These are phyloP conservation scores for Gambusia yucatana DNA, from an alignment of 2,797 vertebrate species.

Conservation along the genomic window DNA sequence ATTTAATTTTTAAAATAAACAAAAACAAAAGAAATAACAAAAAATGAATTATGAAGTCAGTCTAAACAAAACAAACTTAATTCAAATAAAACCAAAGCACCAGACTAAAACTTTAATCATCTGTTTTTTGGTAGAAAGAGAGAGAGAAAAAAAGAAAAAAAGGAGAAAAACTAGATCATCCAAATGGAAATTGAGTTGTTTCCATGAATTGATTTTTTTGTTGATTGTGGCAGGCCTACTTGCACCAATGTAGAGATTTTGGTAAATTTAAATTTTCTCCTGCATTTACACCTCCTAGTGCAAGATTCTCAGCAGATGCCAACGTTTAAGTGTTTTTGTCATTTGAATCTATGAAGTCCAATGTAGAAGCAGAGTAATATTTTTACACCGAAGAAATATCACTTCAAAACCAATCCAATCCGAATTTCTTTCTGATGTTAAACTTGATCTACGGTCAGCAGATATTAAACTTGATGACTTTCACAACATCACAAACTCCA, in stretches of 20 bases:
- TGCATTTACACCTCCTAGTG: neutral
- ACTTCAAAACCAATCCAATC: neutral
- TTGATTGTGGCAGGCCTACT: no score
- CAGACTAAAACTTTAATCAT: no score
- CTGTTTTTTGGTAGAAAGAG: no score
- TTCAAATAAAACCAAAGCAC: no score
- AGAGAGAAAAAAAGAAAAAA: no score
- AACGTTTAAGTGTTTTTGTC: neutral
- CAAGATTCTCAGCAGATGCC: neutral
- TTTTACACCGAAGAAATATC: neutral
- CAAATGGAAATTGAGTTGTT: no score
- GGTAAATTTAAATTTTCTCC: neutral
- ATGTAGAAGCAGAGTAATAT: neutral
- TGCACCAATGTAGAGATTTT: neutral
- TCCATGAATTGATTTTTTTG: no score
- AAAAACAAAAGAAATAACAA: no score
- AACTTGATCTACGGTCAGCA: neutral
- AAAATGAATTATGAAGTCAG: no score
- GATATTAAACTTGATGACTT: neutral
- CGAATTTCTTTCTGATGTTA: neutral
- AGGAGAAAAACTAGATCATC: no score
- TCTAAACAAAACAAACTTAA: no score
- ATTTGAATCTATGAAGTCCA: neutral
- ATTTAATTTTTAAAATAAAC: no score
- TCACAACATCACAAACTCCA: neutral